Base-by-base conservation (phyloP, 2,113 vertebrate species). In the Macquaria australasica region DNA sequence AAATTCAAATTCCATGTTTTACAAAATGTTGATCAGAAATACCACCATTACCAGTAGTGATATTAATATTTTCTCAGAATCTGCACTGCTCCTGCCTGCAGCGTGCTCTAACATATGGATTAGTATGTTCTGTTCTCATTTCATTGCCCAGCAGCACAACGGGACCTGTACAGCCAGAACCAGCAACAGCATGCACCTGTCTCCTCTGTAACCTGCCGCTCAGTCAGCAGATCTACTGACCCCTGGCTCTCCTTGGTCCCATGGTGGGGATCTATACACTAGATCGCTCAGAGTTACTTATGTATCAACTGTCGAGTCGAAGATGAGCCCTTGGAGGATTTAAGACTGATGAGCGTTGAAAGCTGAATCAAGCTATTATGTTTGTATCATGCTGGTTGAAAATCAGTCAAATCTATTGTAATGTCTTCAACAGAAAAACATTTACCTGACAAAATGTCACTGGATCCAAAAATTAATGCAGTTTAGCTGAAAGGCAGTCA, bases 391-490 rank as follows among this genome's bases (percentile, higher is more conserved):
- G 28, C 58, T 12, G 34, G 25, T 34, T 59, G 31, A 63, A 56
- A 75, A 64, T 64, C 45, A 56, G 51, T 84, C 21, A 25, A 25
- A 87, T 71, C 9, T 37, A 69, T 75, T 78, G 31, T 75, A 63
- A 18, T 53, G 25, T 81, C 28, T 69, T 81, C 56, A 80, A 73
- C 28, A 72, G 53, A 72, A 82, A 59, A 37, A 74, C 51, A 72
- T 78, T 81, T 62, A 68, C 60, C 63, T 68, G 79, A 81, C 67
- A 82, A 77, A 81, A 75, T 69, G 77, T 79, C 77, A 62, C 8
- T 4, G 0, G 0, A 37, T 81, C 62, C 21, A 48, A 69, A 82
- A 78, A 43, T 14, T 7, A 28, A 31, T 59, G 60, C 41, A 53
- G 50, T 82, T 81, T 34, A 60, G 86, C 51, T 83, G 28, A 83